Conservation (phyloP, 2,888 invertebrate species). For the Drosophila melanosoma region DNA sequence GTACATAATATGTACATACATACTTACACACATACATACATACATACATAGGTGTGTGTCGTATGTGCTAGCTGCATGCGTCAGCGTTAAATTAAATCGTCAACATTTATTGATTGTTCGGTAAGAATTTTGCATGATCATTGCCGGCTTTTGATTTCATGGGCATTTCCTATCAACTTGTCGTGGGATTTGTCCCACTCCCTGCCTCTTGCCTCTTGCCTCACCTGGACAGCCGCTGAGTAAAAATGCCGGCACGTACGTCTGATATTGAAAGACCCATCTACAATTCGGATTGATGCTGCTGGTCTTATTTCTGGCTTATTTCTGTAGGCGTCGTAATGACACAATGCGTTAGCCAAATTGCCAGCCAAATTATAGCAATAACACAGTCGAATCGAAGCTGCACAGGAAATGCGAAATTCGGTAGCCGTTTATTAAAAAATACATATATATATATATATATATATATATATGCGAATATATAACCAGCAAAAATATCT, state of each 20-base stretch:
- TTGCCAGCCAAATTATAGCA: conserved; percentile 73
- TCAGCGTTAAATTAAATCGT: conserved; percentile 78
- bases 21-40: conserved; percentile 5
- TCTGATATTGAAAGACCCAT: conserved; percentile 55
- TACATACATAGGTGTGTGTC: conserved; percentile 16
- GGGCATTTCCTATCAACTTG: conserved; percentile 70
- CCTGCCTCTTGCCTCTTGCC: background rate
- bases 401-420: conserved; percentile 78
- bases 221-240: background rate
- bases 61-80: conserved; percentile 59
- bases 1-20: conserved; percentile 3
- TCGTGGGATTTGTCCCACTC: conserved; percentile 54
- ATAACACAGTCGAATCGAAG: conserved; percentile 33
- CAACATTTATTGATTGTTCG: conserved; percentile 78
- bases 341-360: conserved; percentile 72
- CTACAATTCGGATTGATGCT: conserved; percentile 4
- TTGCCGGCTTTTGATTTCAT: conserved; percentile 75
- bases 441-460: conserved; percentile 14
- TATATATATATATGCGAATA: conserved; percentile 9
- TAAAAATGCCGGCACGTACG: conserved; percentile 71
- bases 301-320: background rate
- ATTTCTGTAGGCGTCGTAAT: conserved; percentile 61
- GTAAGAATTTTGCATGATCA: conserved; percentile 71
- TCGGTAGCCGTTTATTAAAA: conserved; percentile 79
- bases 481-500: conserved; percentile 38